Evolutionary conservation across 2,113 vertebrate species (phyloP), one percentile per base, ranked within the genome.

Genomic region (Lipophrys pholis): DNA sequence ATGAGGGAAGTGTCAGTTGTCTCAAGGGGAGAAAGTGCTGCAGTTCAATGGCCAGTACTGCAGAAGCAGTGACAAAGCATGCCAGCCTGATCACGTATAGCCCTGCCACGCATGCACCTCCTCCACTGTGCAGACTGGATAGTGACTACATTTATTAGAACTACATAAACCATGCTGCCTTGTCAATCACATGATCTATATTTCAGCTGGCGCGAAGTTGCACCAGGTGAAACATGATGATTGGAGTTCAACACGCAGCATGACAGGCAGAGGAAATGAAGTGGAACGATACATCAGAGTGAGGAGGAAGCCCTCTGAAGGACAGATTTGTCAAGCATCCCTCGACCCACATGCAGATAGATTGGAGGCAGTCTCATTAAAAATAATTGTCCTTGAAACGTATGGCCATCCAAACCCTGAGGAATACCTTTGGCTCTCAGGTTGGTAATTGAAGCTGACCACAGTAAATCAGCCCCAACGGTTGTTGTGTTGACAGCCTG

Each of bases 361-460:
- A 91, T 93, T 82, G 77, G 79, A 91, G 79, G 81, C 75, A 72
- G 85, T 88, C 82, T 86, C 90, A 92, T 93, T 93, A 92, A 90
- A 89, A 89, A 91, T 91, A 92, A 91, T 91, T 90, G 88, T 89
- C 90, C 91, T 92, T 91, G 91, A 90, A 91, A 91, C 73, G 83
- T 90, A 92, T 90, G 87, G 76, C 82, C 64, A 80, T 83, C 66
- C 65, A n/a, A 73, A 77, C 78, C 82, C 83, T 85, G 81, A 91
- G 86, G 81, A 82, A 91, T 86, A 87, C 87, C 83, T 90, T 82
- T 82, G 69, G 74, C 81, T 87, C 76, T 79, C 76, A 76, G 68
- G 74, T 78, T 81, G 61, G 80, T 91, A 88, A 93, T 88, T 90
- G 87, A 92, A 90, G 88, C 77, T 92, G 87, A 92, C 89, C 87